Evolutionary conservation across 1,140 invertebrate genomes (phyloP), one percentile per base, ranked within the genome.

Genomic region (Watersipora subatra): DNA sequence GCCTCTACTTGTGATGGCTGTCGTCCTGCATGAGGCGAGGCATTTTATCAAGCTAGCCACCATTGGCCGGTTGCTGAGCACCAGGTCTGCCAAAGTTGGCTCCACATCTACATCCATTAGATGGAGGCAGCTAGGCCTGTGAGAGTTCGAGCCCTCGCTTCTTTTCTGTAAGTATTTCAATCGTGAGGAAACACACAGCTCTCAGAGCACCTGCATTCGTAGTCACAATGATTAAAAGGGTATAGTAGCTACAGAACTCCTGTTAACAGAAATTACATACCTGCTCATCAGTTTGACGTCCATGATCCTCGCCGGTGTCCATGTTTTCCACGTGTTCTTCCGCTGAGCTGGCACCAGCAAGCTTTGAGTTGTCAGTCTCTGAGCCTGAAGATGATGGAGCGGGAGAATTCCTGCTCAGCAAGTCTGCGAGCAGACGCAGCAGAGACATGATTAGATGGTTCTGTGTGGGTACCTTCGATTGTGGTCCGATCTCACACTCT

Each of bases 31-130:
- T 84, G 86, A 75, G 63, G 75, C 76, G 1, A 81, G 68, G 28
- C 78, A 72, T 27, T 76, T 72, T n/a, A 92, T 84, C 67, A 93
- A 83, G 66, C 87, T 85, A 72, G 88, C 86, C 87, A 93, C 91
- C 1, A 89, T 90, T 0, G 85, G 67, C 26, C 66, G 67, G 62
- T 78, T 71, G n/a, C 71, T 71, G 26, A 78, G 70, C 34, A 79
- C 75, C 26, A 78, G 71, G 59, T 79, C 76, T 17, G 75, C 67
- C 19, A 79, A 57, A 65, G 71, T 71, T 30, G 56, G 63, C 68
- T 25, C 57, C 55, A 28, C 69, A 24, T 7, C 58, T 65, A 46
- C 34, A 12, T 46, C 34, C 7, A 46, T 7, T n/a, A 46, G 7
- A 46, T 46, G 34, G 7, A 46, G 7, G n/a, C 34, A 46, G 7